phyloP scores from a whole-genome alignment of 2,113 vertebrate species.

The Stegastes partitus region DNA sequence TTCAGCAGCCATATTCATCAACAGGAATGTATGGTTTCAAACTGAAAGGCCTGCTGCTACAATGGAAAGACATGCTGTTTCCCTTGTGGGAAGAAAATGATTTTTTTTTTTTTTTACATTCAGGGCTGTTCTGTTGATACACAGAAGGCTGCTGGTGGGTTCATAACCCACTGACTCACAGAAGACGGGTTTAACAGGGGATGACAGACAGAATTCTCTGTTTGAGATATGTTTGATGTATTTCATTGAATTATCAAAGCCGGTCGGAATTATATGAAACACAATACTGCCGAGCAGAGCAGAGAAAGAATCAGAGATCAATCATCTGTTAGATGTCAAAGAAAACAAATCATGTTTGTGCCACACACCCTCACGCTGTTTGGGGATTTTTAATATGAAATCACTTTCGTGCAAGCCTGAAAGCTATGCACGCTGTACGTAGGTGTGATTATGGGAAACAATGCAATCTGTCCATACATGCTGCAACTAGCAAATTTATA shows the following conservation, averaged over 20 bases:
- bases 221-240: constrained; percentile 56
- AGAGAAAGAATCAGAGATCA: constrained; percentile 35
- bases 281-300: constrained; percentile 15
- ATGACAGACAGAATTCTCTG: constrained; percentile 41
- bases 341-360: constrained; percentile 27
- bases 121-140: constrained; percentile 37
- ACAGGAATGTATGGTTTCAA: constrained; percentile 53
- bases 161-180: constrained; percentile 54
- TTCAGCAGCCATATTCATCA: constrained; percentile 46
- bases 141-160: constrained; percentile 28
- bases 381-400: constrained; percentile 47
- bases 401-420: constrained; percentile 3
- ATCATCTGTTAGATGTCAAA: constrained; percentile 49
- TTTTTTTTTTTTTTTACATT: constrained; percentile 19
- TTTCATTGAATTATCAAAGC: constrained; percentile 65
- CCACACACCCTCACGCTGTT: neutral
- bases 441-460: constrained; percentile 40
- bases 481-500: constrained; percentile 33
- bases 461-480: constrained; percentile 21
- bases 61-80: constrained; percentile 36
- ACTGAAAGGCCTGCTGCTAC: constrained; percentile 37
- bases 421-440: neutral
- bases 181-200: constrained; percentile 29
- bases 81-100: constrained; percentile 33
- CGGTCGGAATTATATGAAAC: constrained; percentile 31